Conservation (phyloP, 2,113 vertebrate species). For the Hyperopisus bebe region DNA sequence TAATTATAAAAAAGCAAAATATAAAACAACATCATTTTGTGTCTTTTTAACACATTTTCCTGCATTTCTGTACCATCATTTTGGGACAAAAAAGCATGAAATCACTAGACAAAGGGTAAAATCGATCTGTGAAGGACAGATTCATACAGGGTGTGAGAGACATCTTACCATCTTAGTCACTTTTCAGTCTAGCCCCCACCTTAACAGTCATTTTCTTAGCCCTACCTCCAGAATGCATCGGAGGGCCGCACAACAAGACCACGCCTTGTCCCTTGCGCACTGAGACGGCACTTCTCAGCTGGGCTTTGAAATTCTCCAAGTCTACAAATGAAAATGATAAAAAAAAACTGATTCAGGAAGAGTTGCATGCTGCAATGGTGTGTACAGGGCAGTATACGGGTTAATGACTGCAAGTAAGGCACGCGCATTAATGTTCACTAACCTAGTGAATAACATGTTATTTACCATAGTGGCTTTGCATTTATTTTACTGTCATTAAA, state of each 20-base stretch:
- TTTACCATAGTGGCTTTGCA: not conserved
- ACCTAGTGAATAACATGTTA: not conserved
- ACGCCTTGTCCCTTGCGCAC: slow-evolving; percentile 91
- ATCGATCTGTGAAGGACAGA: not conserved
- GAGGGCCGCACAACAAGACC: slow-evolving; percentile 80
- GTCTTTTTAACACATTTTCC: not conserved
- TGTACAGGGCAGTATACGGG: not conserved
- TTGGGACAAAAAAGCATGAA: not conserved
- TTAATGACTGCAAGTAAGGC: not conserved
- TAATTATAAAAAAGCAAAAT: not conserved
- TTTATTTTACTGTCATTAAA: not conserved
- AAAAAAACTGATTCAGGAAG: not conserved
- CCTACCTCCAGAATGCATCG: slow-evolving; percentile 79
- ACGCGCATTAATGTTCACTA: not conserved
- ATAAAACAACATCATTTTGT: not conserved
- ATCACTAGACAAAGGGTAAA: not conserved
- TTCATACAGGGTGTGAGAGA: not conserved
- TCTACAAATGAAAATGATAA: slow-evolving; percentile 56
- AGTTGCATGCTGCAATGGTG: not conserved
- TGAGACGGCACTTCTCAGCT: slow-evolving; percentile 76
- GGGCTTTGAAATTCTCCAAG: slow-evolving; percentile 74
- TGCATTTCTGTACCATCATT: not conserved
- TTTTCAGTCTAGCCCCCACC: not conserved
- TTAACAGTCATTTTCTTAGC: not conserved
- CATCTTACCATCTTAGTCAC: not conserved